These are phyloP conservation scores for Marcusenius ussheri DNA, from an alignment of 2,113 vertebrate species.

Conservation along the genomic window DNA sequence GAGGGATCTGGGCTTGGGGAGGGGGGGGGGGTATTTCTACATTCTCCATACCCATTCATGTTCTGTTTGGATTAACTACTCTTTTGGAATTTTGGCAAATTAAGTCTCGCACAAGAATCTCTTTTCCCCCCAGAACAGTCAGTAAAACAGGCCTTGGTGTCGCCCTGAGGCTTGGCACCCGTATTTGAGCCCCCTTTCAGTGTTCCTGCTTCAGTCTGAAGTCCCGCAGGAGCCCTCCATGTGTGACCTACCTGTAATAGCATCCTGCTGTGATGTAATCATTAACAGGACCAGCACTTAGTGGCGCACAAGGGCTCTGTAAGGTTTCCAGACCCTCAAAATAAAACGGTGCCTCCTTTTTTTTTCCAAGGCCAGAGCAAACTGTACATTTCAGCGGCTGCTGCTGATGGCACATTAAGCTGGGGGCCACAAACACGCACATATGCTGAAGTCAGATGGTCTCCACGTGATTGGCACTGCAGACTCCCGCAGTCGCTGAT, in stretches of 20 bases:
- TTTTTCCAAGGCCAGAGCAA: neutral
- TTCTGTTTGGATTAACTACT: neutral
- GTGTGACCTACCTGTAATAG: conserved; percentile 9
- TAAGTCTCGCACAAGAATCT: neutral
- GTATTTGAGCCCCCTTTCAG: neutral
- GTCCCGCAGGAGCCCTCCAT: neutral
- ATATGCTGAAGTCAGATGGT: neutral
- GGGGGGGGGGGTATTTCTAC: neutral
- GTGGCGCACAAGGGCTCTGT: neutral
- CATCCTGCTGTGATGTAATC: neutral
- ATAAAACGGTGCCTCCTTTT: neutral
- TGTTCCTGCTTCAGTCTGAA: neutral
- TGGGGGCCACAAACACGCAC: neutral
- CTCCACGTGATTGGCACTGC: neutral
- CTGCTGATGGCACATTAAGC: neutral
- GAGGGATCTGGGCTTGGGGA: neutral
- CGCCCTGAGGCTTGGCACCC: neutral
- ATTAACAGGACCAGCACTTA: conserved; percentile 4
- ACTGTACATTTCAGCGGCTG: conserved; percentile 2
- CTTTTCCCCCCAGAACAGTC: neutral
- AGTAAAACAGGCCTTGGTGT: neutral
- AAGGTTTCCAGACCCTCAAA: neutral
- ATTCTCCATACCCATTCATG: neutral
- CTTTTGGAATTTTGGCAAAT: neutral
- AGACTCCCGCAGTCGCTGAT: neutral